phyloP scores from a whole-genome alignment of 2,113 vertebrate species.

The Butorides virescens region DNA sequence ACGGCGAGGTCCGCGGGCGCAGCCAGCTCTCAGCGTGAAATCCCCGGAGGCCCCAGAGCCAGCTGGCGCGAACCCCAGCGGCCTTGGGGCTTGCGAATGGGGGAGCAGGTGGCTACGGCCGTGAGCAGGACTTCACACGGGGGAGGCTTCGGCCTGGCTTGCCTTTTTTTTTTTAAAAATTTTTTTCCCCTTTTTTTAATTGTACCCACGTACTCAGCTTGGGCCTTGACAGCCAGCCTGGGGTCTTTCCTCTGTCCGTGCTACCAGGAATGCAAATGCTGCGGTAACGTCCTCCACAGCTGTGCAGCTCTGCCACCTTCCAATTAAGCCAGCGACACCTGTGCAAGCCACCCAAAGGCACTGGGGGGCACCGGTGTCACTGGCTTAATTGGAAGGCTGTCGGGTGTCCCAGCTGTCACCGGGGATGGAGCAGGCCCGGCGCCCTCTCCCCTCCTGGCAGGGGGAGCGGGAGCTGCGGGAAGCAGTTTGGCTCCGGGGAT shows the following conservation, averaged over 20 bases:
- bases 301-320: too few relatives aligned
- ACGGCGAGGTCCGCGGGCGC: not conserved
- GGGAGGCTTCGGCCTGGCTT: not conserved
- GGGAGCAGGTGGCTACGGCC: slow-evolving; percentile 30
- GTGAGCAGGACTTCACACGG: not conserved
- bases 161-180: not conserved
- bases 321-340: not conserved
- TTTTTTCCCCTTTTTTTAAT: not conserved
- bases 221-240: not conserved
- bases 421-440: rapidly evolving
- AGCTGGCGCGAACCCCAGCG: not conserved
- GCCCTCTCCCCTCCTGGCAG: not conserved
- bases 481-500: not conserved
- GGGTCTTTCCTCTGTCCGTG: not conserved
- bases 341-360: not conserved
- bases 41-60: not conserved
- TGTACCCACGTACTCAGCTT: not conserved
- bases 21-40: not conserved
- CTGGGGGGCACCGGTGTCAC: not conserved
- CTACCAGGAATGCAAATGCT: not conserved
- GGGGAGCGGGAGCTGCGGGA: rapidly evolving
- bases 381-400: slow-evolving; percentile 3
- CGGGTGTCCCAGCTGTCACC: not conserved
- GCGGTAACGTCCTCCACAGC: too few relatives aligned
- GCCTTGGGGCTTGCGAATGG: not conserved